A percentile compares a stretch with the other conserved stretches of the same genome.
phyloP scores from a whole-genome alignment of 2,113 vertebrate genomes.

The Corythornis vintsioides region DNA sequence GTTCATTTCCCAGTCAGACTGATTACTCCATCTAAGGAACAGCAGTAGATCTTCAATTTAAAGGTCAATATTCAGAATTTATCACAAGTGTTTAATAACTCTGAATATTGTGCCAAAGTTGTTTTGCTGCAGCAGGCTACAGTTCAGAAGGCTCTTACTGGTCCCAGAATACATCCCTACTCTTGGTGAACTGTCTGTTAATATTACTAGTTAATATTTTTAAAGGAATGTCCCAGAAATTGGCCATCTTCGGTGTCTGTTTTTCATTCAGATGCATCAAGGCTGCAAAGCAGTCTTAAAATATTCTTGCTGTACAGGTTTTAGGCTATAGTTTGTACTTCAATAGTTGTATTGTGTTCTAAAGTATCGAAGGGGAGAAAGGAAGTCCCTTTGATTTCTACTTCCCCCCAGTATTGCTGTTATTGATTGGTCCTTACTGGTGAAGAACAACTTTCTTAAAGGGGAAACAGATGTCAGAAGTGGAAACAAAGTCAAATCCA shows the following conservation, averaged over 20 bases:
- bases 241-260: not conserved
- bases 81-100: not conserved
- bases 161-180: not conserved
- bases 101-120: not conserved
- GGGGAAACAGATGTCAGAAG: not conserved
- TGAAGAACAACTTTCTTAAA: slow-evolving; percentile 42
- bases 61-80: not conserved
- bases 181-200: not conserved
- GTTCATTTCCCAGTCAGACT: not conserved
- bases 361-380: not conserved
- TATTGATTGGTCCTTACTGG: slow-evolving; percentile 42
- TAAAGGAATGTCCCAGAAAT: not conserved
- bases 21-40: not conserved
- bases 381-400: slow-evolving; percentile 42
- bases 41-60: not conserved
- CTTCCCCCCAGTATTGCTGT: slow-evolving; percentile 5
- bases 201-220: not conserved
- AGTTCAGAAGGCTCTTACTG: not conserved
- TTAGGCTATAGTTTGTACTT: not conserved
- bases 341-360: not conserved
- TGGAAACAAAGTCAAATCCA: slow-evolving; percentile 8
- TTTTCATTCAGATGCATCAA: slow-evolving; percentile 25
- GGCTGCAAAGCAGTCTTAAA: slow-evolving; percentile 44
- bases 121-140: not conserved
- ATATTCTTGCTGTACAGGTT: not conserved